phyloP scores from a whole-genome alignment of 2,888 invertebrate species.

The Ennomos fuscantarius region DNA sequence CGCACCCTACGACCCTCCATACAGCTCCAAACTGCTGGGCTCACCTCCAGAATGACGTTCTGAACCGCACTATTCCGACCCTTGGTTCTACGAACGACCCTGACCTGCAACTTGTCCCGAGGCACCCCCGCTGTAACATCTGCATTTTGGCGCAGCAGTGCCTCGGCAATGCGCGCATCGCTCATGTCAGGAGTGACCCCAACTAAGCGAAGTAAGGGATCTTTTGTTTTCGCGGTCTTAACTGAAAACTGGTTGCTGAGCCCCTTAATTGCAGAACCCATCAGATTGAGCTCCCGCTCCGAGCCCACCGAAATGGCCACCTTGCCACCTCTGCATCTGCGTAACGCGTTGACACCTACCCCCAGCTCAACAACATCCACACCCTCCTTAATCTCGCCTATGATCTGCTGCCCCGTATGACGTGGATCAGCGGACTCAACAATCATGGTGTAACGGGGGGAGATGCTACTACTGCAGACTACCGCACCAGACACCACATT shows the following conservation, averaged over 20 bases:
- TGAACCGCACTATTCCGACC: not conserved
- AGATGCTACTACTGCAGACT: too few relatives aligned
- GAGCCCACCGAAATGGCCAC: not conserved
- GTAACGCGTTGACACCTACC: not conserved
- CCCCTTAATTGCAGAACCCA: not conserved
- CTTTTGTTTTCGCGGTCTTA: too few relatives aligned
- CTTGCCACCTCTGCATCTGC: not conserved
- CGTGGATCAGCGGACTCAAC: not conserved
- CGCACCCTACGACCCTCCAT: too few relatives aligned
- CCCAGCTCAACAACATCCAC: not conserved
- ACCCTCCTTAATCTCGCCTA: not conserved
- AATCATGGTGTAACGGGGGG: not conserved
- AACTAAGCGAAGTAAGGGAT: too few relatives aligned
- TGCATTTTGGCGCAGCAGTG: not conserved
- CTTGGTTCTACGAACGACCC: not conserved
- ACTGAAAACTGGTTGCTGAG: not conserved
- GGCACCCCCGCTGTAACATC: not conserved
- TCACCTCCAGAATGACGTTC: conserved; percentile 9
- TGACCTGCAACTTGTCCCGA: not conserved
- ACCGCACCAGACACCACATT: too few relatives aligned
- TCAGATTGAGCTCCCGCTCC: not conserved
- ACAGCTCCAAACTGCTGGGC: conserved; percentile 1
- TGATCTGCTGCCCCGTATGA: not conserved
- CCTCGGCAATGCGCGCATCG: not conserved
- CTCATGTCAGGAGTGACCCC: too few relatives aligned